These are phyloP conservation scores for Papilio elwesi DNA, from an alignment of 2,888 invertebrate species.

Conservation along the genomic window DNA sequence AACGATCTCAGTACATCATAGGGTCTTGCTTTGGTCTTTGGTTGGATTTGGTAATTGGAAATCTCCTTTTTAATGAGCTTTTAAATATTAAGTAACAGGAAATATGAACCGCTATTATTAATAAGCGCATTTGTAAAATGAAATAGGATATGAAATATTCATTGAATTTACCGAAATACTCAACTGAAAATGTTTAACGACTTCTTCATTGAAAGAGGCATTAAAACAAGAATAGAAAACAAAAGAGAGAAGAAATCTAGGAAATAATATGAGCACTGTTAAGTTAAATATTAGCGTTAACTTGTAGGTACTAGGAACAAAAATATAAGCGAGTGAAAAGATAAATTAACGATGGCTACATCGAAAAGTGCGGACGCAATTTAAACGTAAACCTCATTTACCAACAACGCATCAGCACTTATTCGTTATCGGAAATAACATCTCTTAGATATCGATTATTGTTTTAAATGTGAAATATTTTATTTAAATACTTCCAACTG, in stretches of 20 bases:
- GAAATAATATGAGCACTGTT: not conserved
- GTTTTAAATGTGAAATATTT: too few relatives aligned
- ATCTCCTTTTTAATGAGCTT: too few relatives aligned
- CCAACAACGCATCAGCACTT: not conserved
- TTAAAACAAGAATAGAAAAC: conserved; percentile 1
- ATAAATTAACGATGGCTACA: not conserved
- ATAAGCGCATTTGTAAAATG: too few relatives aligned
- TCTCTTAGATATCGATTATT: not conserved
- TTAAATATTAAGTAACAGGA: too few relatives aligned
- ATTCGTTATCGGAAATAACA: not conserved
- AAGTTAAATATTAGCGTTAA: conserved; percentile 2
- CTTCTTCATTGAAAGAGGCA: not conserved
- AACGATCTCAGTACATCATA: too few relatives aligned
- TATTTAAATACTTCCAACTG: too few relatives aligned
- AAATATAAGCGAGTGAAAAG: not conserved
- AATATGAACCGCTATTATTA: too few relatives aligned
- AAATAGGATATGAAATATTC: too few relatives aligned
- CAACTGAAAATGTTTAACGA: not conserved
- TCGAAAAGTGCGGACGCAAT: not conserved
- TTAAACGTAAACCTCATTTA: not conserved
- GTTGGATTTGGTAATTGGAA: too few relatives aligned
- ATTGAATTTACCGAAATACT: too few relatives aligned
- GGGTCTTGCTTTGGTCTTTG: too few relatives aligned
- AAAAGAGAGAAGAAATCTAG: not conserved
- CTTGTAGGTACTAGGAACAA: not conserved